Base-by-base conservation (phyloP, 1,140 invertebrate genomes). In the Diploscapter pachys region DNA sequence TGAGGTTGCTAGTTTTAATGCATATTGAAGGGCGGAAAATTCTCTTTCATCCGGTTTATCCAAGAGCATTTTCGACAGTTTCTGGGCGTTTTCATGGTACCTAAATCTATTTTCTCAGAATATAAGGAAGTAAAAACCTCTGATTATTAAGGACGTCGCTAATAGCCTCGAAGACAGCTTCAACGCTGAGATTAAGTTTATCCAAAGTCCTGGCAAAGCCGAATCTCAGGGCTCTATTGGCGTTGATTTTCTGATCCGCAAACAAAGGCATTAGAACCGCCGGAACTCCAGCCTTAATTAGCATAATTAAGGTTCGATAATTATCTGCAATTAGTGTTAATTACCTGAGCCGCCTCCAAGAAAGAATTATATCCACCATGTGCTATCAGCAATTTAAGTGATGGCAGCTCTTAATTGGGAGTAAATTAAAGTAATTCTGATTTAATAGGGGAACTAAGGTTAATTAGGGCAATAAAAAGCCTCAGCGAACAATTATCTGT, bases 301-400 rank as follows among this genome's bases (percentile, higher is more conserved):
- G 31, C 76, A 55, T 79, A 72, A 67, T 6, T 48, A 52, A 54
- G 11, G 11, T 6, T 66, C 48, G 11, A 64, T 3, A 51, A 6
- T 54, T 8, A 72, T 6, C 6, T 3, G 49, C 8, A 57, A 13
- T 54, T 11, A 51, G n/a, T 67, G 3, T 59, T 59, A 11, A 59
- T 31, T 5, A 73, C 72, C 51, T 73, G 63, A 13, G 72, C 72
- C 13, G 83, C 83, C 71, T 85, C 83, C 49, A 86, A 54, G 59
- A 85, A 83, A 31, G 78, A 80, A 71, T 86, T 85, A 71, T 86
- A 85, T 11, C 83, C 83, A 8, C 83, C 83, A 75, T 85, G 83
- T n/a, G 84, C 84, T 71, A 85, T 78, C 63, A 85, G 64, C 48
- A 85, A 64, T 71, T 73, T 72, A 4, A 78, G 81, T 69, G 80